Conservation (phyloP, 2,888 invertebrate genomes). For the Hyposoter dolosus region DNA sequence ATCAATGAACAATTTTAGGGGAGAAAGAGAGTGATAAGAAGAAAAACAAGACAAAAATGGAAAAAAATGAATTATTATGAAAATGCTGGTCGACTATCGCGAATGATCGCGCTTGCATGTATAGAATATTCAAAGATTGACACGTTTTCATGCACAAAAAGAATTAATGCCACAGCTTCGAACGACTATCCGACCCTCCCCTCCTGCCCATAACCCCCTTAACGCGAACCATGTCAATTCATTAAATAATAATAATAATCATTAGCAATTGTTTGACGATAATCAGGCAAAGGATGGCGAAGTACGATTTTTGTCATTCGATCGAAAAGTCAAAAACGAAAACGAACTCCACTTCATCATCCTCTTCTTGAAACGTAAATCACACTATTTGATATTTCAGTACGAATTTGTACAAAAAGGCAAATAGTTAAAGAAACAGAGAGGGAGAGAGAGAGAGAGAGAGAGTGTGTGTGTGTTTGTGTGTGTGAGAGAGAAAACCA, state of each 20-base stretch:
- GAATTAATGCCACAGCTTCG: slow-evolving; percentile 70
- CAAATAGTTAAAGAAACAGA: slow-evolving; percentile 7
- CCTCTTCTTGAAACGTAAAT: slow-evolving; percentile 28
- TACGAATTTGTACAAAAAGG: slow-evolving; percentile 61
- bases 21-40: slow-evolving; percentile 21
- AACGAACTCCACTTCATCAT: neutral
- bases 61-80: slow-evolving; percentile 24
- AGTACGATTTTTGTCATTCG: slow-evolving; percentile 7
- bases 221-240: slow-evolving; percentile 74
- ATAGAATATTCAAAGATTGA: slow-evolving; percentile 63
- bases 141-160: slow-evolving; percentile 72
- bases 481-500: neutral
- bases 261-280: slow-evolving; percentile 58
- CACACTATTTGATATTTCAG: slow-evolving; percentile 54
- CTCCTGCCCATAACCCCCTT: slow-evolving; percentile 62
- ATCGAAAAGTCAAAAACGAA: slow-evolving; percentile 12
- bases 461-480: neutral
- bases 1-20: slow-evolving; percentile 62
- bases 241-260: slow-evolving; percentile 68
- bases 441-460: neutral
- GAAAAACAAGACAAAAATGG: slow-evolving; percentile 37
- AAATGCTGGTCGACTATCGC: slow-evolving; percentile 60
- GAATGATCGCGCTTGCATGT: slow-evolving; percentile 66
- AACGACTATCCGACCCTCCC: slow-evolving; percentile 52
- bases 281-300: slow-evolving; percentile 14